Evolutionary conservation across 2,888 invertebrate genomes (phyloP), one percentile per base, ranked within the genome.

Genomic region (Cheiracanthium punctorium): DNA sequence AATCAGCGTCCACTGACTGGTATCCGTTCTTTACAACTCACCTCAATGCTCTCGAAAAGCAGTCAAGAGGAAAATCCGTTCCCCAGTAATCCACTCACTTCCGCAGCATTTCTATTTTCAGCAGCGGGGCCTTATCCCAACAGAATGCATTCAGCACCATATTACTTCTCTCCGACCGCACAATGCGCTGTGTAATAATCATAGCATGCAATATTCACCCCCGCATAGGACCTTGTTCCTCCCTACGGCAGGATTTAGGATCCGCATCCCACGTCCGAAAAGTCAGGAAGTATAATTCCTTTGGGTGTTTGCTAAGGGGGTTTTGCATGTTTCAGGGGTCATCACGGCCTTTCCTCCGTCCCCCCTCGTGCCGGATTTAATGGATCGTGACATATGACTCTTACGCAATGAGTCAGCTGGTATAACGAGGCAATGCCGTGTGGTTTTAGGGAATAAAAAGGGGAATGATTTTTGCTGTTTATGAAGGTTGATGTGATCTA

Each of bases 341-440:
- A 48, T 48, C 48, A 48, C 17, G 37, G 37, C 5, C 12, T 37
- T 8, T 37, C n/a, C n/a, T n/a, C n/a, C n/a, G 37, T 37, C 37
- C 12, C 17, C 48, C 48, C 48, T 17, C 17, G n/a, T 17, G 10
- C 48, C 48, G 7, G 48, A 48, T 48, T 48, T 48, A 48, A 48
- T 48, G 48, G 48, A 48, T 48, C 48, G 48, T 48, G 48, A 48
- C 48, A 48, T 48, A 48, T 48, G 48, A 48, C 48, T 48, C 48
- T n/a, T 48, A 2, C 4, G 48, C n/a, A 2, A 17, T 48, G 48
- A 48, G 10, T 48, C 17, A 48, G 17, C 12, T 2, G 14, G 2
- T 10, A 17, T 48, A 48, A 48, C 48, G 17, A 48, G 48, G 17
- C 10, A 2, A 17, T 48, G n/a, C 17, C 48, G 17, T 48, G 48